phyloP scores from a whole-genome alignment of 2,113 vertebrate genomes.

The Hippopotamus amphibius region DNA sequence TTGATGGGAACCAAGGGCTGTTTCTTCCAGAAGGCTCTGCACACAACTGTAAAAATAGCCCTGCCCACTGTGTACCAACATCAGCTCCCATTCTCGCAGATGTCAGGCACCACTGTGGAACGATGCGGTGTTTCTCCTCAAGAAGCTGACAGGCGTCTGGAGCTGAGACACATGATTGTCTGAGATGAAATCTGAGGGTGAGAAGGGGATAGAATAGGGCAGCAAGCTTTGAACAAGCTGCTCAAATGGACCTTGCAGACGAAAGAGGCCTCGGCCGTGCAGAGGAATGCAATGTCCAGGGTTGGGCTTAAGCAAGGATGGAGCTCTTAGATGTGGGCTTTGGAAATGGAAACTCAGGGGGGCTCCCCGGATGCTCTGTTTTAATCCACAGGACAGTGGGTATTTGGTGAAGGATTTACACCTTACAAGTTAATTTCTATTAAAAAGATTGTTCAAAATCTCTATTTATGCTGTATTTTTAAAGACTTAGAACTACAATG shows the following conservation, averaged over 20 bases:
- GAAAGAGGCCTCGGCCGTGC: not conserved
- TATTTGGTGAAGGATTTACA: fast-evolving
- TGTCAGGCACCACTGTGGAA: fast-evolving
- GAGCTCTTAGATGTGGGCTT: fast-evolving
- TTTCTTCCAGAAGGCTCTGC: not conserved
- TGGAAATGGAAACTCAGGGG: not conserved
- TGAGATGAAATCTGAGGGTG: no score
- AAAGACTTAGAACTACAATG: not conserved
- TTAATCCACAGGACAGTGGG: fast-evolving
- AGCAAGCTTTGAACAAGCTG: not conserved
- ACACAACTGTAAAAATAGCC: not conserved
- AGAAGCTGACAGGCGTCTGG: not conserved
- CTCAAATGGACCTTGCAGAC: not conserved
- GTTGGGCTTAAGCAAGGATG: fast-evolving
- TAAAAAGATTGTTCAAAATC: not conserved
- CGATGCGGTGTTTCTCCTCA: not conserved
- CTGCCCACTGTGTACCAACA: no score
- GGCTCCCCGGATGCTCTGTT: no score
- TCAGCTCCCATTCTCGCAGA: not conserved
- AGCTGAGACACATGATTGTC: not conserved
- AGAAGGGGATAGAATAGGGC: not conserved
- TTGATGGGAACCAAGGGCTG: not conserved
- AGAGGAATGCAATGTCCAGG: no score
- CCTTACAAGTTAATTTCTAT: not conserved
- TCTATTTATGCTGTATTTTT: not conserved